Conservation (phyloP, 2,113 vertebrate genomes). For the Psophia crepitans region DNA sequence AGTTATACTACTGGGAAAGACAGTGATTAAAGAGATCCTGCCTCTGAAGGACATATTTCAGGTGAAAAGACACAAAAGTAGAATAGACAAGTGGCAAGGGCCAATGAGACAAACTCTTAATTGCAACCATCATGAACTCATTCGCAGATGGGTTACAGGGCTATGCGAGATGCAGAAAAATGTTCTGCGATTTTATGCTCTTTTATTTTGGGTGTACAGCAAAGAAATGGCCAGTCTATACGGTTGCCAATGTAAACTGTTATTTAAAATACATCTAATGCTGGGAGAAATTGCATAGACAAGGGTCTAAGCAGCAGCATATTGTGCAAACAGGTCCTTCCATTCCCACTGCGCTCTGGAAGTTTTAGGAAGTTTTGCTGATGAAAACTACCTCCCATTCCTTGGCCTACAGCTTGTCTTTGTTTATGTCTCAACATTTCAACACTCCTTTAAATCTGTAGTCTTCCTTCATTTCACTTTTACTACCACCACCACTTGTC, state of each 20-base stretch:
- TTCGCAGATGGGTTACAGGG: neutral
- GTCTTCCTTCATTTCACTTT: neutral
- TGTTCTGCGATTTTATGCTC: neutral
- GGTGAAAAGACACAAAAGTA: neutral
- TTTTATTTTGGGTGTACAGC: neutral
- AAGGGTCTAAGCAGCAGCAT: neutral
- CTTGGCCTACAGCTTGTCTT: neutral
- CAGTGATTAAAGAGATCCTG: constrained; percentile 23
- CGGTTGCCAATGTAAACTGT: neutral
- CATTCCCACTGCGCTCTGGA: neutral
- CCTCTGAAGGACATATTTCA: neutral
- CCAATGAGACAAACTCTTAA: neutral
- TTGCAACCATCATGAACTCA: neutral
- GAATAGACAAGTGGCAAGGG: neutral
- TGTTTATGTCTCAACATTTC: neutral
- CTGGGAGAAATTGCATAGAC: neutral
- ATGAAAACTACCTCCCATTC: neutral
- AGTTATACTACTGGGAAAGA: neutral
- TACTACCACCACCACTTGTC: neutral
- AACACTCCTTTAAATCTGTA: neutral
- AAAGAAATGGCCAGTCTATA: neutral
- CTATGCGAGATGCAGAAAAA: neutral
- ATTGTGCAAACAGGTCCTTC: neutral
- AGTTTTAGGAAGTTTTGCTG: neutral
- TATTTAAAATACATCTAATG: neutral